These are phyloP conservation scores for Apodemus sylvaticus DNA, from an alignment of 2,113 vertebrate genomes.

Conservation along the genomic window DNA sequence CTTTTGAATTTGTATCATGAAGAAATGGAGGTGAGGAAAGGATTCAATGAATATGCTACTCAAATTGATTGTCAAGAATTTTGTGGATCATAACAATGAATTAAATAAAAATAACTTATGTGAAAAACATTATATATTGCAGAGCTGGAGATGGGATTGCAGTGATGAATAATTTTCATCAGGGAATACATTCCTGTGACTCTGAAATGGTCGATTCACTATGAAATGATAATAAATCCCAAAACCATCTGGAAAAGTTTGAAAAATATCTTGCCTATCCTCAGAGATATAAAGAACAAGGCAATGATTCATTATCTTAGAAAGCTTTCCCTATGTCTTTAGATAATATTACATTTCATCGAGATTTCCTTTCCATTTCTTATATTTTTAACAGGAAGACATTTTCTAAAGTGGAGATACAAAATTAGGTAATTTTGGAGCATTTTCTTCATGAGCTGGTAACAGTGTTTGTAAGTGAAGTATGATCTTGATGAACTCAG, in stretches of 20 bases:
- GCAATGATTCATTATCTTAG: constrained; percentile 31
- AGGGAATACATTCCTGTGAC: constrained; percentile 44
- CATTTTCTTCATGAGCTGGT: constrained; percentile 4
- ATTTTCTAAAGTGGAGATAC: constrained; percentile 44
- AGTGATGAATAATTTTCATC: constrained; percentile 27
- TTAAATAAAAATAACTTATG: constrained; percentile 58
- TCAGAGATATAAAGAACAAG: constrained; percentile 37
- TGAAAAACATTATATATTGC: not conserved
- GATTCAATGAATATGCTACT: not conserved
- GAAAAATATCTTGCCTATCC: constrained; percentile 53
- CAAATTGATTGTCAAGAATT: constrained; percentile 11
- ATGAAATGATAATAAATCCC: constrained; percentile 49
- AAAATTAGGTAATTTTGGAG: constrained; percentile 52
- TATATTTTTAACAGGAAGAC: not conserved
- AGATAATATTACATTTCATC: not conserved
- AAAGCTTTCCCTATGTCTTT: constrained; percentile 37
- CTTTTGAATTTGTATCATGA: not conserved
- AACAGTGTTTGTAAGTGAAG: constrained; percentile 33
- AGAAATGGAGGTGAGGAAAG: not conserved
- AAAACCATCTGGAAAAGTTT: constrained; percentile 58
- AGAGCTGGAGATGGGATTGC: not conserved
- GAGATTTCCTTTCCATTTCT: constrained; percentile 34
- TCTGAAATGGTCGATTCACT: constrained; percentile 42
- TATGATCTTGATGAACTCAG: constrained; percentile 12
- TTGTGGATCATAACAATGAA: not conserved